Percentiles rank a stretch among this genome's conserved stretches.
These are phyloP conservation scores for Drosophila subobscura DNA, from an alignment of 1,140 invertebrate species.

Conservation along the genomic window DNA sequence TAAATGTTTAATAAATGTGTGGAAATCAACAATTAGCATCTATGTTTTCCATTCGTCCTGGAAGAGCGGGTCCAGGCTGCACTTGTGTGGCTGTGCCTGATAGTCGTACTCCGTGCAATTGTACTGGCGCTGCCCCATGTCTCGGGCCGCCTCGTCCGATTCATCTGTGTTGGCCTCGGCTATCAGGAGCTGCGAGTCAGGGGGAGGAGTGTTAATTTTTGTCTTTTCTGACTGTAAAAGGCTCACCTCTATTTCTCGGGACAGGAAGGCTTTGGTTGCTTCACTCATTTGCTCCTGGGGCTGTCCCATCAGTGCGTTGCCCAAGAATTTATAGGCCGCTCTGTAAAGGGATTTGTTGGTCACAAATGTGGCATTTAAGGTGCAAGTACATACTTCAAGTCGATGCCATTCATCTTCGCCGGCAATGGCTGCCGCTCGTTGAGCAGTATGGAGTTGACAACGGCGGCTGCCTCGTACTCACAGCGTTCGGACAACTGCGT, in stretches of 20 bases:
- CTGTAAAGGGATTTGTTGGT: constrained; percentile 21
- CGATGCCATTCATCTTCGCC: constrained; percentile 38
- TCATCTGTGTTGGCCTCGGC: constrained; percentile 64
- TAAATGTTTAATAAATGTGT: constrained; percentile 82
- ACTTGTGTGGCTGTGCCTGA: constrained; percentile 31
- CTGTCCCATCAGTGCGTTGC: constrained; percentile 65
- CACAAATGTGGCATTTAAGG: background rate
- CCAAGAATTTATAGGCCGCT: constrained; percentile 61
- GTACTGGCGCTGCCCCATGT: constrained; percentile 33
- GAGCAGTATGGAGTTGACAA: constrained; percentile 54
- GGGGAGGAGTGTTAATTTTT: background rate
- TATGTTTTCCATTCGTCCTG: constrained; percentile 32
- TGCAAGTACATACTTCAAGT: constrained; percentile 48
- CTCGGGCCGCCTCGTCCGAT: constrained; percentile 38
- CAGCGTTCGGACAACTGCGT: constrained; percentile 37
- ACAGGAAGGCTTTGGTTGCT: constrained; percentile 50
- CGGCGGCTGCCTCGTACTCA: constrained; percentile 57
- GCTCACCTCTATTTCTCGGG: constrained; percentile 59
- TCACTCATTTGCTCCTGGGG: constrained; percentile 51
- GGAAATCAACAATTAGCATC: constrained; percentile 44
- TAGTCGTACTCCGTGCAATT: constrained; percentile 30
- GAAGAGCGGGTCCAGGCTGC: constrained; percentile 57
- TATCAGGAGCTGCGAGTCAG: constrained; percentile 47
- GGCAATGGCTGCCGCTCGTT: constrained; percentile 56
- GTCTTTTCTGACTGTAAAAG: background rate